Evolutionary conservation across 2,888 invertebrate species (phyloP).

Genomic region (Furcula furcula): DNA sequence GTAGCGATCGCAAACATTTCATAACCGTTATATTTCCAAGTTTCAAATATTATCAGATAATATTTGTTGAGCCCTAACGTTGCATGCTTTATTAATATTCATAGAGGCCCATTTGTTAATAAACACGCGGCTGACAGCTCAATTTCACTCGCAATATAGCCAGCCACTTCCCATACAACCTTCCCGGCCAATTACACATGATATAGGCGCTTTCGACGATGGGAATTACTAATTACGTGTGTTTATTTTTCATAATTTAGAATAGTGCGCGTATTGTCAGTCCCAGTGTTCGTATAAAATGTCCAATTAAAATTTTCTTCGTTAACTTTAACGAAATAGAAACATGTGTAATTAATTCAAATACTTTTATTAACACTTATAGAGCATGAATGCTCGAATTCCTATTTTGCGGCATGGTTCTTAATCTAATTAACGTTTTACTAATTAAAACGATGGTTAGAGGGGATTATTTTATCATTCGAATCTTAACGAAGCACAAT

Average conservation of each 20-base stretch:
- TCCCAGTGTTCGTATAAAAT: not conserved
- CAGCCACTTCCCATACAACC: conserved; percentile 41
- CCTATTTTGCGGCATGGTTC: too few species aligned
- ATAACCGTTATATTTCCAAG: too few species aligned
- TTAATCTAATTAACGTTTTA: too few species aligned
- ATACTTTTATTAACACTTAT: too few species aligned
- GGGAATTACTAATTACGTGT: conserved; percentile 25
- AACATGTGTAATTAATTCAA: too few species aligned
- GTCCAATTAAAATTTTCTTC: not conserved
- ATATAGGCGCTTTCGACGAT: conserved; percentile 29
- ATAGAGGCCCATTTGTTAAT: conserved; percentile 74
- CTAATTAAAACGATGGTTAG: too few species aligned
- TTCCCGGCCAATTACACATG: conserved; percentile 42
- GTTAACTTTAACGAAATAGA: not conserved
- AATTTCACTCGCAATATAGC: conserved; percentile 61
- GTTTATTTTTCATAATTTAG: conserved; percentile 2
- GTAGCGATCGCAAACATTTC: too few species aligned
- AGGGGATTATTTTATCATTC: too few species aligned
- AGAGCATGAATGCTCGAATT: too few species aligned
- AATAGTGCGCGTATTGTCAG: not conserved
- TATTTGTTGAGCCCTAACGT: conserved; percentile 29
- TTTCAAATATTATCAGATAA: too few species aligned
- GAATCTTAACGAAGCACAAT: too few species aligned
- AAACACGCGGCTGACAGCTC: conserved; percentile 70
- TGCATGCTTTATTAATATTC: conserved; percentile 72